Evolutionary conservation across 92 coral and sea anemone species (phyloP).

Genomic region (Hydrozoanthus gracilis): DNA sequence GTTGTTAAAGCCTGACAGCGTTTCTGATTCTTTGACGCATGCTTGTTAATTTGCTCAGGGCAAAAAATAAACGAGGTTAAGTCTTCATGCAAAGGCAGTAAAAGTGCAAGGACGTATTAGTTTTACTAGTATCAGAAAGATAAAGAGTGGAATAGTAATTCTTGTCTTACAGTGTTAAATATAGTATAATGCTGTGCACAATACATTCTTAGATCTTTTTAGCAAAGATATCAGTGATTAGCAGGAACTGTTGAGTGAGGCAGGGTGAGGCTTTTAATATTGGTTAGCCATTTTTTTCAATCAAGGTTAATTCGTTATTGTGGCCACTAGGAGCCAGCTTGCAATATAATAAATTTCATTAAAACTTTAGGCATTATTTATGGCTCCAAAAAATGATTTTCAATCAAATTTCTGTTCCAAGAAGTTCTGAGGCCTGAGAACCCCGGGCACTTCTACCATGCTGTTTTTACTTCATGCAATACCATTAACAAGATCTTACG

Average conservation of each 20-base stretch:
- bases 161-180: not conserved
- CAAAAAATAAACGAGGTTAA: not conserved
- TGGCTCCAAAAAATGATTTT: not conserved
- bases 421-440: not conserved
- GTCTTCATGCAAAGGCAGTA: not conserved
- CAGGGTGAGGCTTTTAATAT: not conserved
- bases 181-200: not conserved
- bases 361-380: not conserved
- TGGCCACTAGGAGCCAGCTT: slow-evolving; percentile 49
- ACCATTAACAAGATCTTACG: no score
- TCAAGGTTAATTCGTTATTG: slow-evolving; percentile 13
- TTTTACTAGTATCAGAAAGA: slow-evolving; percentile 10
- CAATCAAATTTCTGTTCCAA: not conserved
- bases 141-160: not conserved
- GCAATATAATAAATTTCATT: slow-evolving; percentile 8
- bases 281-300: not conserved
- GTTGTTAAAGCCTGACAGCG: not conserved
- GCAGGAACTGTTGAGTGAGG: not conserved
- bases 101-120: slow-evolving; percentile 8
- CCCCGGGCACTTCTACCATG: no score
- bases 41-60: slow-evolving; percentile 22
- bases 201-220: not conserved
- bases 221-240: slow-evolving; percentile 18
- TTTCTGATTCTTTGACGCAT: not conserved
- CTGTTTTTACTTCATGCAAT: no score